Conservation (phyloP, 2,797 vertebrate species). For the Myiothlypis coronata region DNA sequence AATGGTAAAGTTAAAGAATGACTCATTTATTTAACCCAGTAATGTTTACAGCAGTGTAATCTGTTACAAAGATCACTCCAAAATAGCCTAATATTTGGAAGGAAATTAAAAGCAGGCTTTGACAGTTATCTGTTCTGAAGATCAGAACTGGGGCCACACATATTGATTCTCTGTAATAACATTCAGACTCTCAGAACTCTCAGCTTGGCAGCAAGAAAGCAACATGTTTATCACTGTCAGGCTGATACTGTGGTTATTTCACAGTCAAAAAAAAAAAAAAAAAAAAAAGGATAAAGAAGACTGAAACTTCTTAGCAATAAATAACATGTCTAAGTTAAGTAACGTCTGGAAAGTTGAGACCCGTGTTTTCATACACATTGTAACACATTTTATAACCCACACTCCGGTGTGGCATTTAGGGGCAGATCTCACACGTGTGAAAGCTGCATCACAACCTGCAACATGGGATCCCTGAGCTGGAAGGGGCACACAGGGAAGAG, state of each 20-base stretch:
- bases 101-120: slow-evolving; percentile 76
- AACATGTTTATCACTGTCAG: slow-evolving; percentile 64
- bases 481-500: too few relatives aligned
- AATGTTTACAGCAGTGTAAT: slow-evolving; percentile 64
- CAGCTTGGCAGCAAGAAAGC: slow-evolving; percentile 51
- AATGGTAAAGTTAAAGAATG: slow-evolving; percentile 39
- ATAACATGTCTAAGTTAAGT: neutral
- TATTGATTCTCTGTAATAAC: slow-evolving; percentile 70
- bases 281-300: neutral
- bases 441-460: neutral
- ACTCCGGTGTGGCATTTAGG: neutral
- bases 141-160: slow-evolving; percentile 59
- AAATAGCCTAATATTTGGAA: slow-evolving; percentile 74
- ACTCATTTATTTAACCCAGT: slow-evolving; percentile 60
- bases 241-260: neutral
- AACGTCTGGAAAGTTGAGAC: neutral
- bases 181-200: slow-evolving; percentile 38
- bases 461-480: neutral
- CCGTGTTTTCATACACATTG: neutral
- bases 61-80: slow-evolving; percentile 44
- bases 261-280: too few relatives aligned
- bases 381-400: neutral
- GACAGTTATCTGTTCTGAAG: slow-evolving; percentile 65
- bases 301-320: neutral
- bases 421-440: neutral